Percentiles rank a stretch among this genome's conserved stretches.
Evolutionary conservation across 2,797 vertebrate genomes (phyloP).

Genomic region (Sciaenops ocellatus): DNA sequence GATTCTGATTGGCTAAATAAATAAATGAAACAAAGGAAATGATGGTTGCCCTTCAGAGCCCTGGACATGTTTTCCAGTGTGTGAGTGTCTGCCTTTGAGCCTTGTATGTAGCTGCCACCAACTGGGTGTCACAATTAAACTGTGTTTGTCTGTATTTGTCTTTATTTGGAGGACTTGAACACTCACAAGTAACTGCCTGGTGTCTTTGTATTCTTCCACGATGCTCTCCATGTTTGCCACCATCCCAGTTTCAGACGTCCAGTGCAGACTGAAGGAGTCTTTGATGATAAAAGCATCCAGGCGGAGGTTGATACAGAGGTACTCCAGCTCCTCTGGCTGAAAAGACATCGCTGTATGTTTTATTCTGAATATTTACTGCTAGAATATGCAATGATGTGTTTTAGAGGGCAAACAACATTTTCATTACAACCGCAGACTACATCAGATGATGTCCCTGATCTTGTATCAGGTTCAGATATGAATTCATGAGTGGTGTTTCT

Average conservation of each 20-base stretch:
- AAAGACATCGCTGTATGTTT: neutral
- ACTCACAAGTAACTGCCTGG: conserved; percentile 89
- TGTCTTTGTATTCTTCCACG: conserved; percentile 90
- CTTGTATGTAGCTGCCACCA: neutral
- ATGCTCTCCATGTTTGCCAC: conserved; percentile 89
- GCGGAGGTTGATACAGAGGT: conserved; percentile 86
- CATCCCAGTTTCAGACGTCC: conserved; percentile 89
- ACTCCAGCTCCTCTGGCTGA: conserved; percentile 88
- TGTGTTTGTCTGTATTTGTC: neutral
- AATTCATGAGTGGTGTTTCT: neutral
- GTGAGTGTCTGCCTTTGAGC: neutral
- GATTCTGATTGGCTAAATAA: conserved; percentile 89
- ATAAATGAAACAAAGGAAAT: neutral
- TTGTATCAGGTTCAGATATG: neutral
- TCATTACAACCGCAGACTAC: neutral
- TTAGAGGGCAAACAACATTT: neutral
- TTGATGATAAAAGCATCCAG: conserved; percentile 87
- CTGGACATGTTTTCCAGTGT: neutral
- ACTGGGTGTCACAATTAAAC: neutral
- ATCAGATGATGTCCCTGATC: neutral
- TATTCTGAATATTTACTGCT: neutral
- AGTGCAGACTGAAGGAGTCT: conserved; percentile 87
- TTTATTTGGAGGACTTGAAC: conserved; percentile 7
- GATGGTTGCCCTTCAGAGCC: neutral
- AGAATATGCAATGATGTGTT: neutral